phyloP scores from a whole-genome alignment of 2,797 vertebrate species.

The Remorina albescens region DNA sequence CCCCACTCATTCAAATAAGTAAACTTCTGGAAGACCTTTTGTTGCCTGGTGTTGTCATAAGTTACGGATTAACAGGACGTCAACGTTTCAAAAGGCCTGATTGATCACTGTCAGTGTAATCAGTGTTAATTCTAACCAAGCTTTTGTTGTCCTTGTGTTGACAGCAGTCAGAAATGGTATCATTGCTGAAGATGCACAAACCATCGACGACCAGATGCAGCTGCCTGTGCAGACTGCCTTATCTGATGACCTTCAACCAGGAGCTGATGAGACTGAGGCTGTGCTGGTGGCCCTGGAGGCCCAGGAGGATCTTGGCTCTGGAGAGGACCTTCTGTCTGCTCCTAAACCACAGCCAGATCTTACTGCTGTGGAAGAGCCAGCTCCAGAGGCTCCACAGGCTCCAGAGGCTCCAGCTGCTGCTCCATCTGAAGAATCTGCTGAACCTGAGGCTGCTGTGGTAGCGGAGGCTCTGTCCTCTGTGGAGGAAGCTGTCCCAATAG shows the following conservation, averaged over 20 bases:
- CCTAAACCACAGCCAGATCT: conserved; percentile 43
- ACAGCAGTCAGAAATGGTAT: conserved; percentile 72
- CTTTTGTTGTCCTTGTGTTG: conserved; percentile 36
- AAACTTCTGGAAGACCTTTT: not conserved
- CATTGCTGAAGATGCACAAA: conserved; percentile 76
- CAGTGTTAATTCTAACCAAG: conserved; percentile 5
- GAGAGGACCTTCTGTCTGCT: conserved; percentile 66
- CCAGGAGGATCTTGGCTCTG: conserved; percentile 74
- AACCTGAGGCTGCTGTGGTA: conserved; percentile 27
- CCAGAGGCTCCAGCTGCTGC: conserved; percentile 17
- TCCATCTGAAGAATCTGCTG: conserved; percentile 14
- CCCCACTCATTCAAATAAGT: not conserved
- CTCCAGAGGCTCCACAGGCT: conserved; percentile 35
- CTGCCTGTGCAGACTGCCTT: conserved; percentile 79
- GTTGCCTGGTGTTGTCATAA: conserved; percentile 29
- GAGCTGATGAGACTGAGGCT: conserved; percentile 47
- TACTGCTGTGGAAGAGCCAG: conserved; percentile 31
- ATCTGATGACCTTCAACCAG: conserved; percentile 65
- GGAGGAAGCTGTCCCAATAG: conserved; percentile 44
- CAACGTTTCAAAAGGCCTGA: not conserved
- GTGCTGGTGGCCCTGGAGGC: conserved; percentile 71
- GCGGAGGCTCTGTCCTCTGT: conserved; percentile 21
- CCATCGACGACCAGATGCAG: conserved; percentile 82
- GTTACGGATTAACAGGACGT: conserved; percentile 40
- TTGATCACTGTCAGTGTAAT: conserved; percentile 1